phyloP scores from a whole-genome alignment of 2,113 vertebrate genomes.

The Lophotis ruficrista region DNA sequence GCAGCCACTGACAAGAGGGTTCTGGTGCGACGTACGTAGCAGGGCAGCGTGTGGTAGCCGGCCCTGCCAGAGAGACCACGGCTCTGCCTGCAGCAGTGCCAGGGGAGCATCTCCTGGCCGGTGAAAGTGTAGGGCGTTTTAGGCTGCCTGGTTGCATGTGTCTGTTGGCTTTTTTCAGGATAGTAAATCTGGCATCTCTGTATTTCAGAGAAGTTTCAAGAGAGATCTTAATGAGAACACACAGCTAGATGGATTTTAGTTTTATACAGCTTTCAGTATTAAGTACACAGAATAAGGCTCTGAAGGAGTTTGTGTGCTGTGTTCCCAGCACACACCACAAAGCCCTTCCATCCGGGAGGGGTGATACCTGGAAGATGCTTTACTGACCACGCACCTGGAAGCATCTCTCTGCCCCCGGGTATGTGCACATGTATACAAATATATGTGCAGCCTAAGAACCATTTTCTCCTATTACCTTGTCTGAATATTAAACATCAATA shows the following conservation, averaged over 20 bases:
- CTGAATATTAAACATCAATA: background rate
- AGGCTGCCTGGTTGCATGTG: background rate
- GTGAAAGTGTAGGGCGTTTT: fast-evolving
- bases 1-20: background rate
- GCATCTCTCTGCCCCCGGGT: background rate
- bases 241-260: background rate
- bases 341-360: background rate
- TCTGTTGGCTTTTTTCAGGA: background rate
- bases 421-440: fast-evolving
- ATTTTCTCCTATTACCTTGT: background rate
- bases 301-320: background rate
- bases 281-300: background rate
- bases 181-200: background rate
- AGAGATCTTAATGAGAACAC: background rate
- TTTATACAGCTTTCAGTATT: background rate
- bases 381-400: background rate
- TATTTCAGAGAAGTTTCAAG: background rate
- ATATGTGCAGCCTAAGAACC: fast-evolving
- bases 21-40: background rate
- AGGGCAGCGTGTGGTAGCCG: background rate
- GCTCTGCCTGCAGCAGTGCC: background rate
- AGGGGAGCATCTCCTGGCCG: background rate
- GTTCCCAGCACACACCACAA: background rate
- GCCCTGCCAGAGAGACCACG: fast-evolving
- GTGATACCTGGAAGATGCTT: background rate